These are phyloP conservation scores for Cryptocephalus primarius DNA, from an alignment of 2,888 invertebrate genomes.

Conservation along the genomic window DNA sequence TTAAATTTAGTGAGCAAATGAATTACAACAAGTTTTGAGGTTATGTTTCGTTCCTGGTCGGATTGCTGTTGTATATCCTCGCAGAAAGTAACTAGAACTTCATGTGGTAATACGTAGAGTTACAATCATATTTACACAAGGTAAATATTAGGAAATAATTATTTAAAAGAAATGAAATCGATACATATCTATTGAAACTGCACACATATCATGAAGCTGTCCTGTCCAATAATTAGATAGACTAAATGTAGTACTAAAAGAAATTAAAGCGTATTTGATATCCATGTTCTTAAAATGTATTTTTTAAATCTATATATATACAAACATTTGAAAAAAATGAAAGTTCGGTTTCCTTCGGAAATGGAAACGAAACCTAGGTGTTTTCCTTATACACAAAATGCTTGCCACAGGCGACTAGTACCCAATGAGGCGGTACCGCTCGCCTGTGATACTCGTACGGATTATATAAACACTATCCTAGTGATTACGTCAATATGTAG, in stretches of 20 bases:
- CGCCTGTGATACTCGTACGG: no score
- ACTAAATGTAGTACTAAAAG: conserved; percentile 19
- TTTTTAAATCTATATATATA: conserved; percentile 32
- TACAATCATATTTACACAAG: conserved; percentile 1
- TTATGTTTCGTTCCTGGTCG: neutral
- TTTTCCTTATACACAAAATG: neutral
- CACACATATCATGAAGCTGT: conserved; percentile 34
- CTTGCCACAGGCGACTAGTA: no score
- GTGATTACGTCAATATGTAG: neutral
- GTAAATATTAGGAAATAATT: conserved; percentile 1
- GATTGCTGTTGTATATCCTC: neutral
- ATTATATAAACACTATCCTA: no score
- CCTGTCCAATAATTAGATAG: conserved; percentile 36
- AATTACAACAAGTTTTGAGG: no score
- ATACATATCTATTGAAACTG: conserved; percentile 18
- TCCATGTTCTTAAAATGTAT: conserved; percentile 33
- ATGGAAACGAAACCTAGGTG: neutral
- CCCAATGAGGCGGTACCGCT: no score
- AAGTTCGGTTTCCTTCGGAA: neutral
- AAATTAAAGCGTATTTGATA: conserved; percentile 27
- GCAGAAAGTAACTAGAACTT: neutral
- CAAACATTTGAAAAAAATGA: neutral
- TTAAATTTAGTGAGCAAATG: no score
- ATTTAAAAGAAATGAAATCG: conserved; percentile 1
- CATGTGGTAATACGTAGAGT: conserved; percentile 2